Base-by-base conservation (phyloP, 2,888 invertebrate genomes). In the Pherbina coryleti region DNA sequence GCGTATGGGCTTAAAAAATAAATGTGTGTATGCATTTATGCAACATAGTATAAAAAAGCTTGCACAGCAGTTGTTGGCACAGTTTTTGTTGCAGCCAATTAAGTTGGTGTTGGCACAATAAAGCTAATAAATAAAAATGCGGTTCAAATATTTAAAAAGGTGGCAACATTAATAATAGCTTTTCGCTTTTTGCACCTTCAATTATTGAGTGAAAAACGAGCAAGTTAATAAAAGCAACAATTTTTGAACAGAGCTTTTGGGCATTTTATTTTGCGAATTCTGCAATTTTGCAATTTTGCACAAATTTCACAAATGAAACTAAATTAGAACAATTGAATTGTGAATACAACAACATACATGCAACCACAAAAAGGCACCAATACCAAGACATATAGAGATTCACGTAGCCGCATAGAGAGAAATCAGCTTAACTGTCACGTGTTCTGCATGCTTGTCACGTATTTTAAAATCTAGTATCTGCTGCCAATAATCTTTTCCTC, bases 401-500 rank as follows among this genome's bases (percentile, higher is more conserved):
- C 19, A 14, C 11, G 4, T 2, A 7, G 25, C 2, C 44, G 14
- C 11, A 44, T 14, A 44, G 44, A 14, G 31, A 64, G 31, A 28
- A 31, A 64, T n/a, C 25, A 25, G 55, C 53, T 53, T 66, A 75
- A 37, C 66, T 75, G 66, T 53, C 34, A 34, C 55, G 37, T 67
- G 66, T 82, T 85, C 81, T 75, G 80, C 82, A 85, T 84, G 85
- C 83, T 83, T 84, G 85, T 85, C 85, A 85, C 85, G 85, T 85
- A 85, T 81, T 83, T 85, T 83, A 84, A 85, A 85, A 85, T 84
- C 85, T 85, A 78, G 77, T 78, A 74, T 74, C 75, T 74, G 66
- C 55, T 75, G 66, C 55, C 75, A 75, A 67, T 75, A 67, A 66
- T 67, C 66, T 72, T 37, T 28, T 14, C 64, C 28, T 11, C 51